Percentiles rank a stretch among this genome's conserved stretches.
These are phyloP conservation scores for Pristionchus exspectatus DNA, from an alignment of 2,888 invertebrate species.

Conservation along the genomic window DNA sequence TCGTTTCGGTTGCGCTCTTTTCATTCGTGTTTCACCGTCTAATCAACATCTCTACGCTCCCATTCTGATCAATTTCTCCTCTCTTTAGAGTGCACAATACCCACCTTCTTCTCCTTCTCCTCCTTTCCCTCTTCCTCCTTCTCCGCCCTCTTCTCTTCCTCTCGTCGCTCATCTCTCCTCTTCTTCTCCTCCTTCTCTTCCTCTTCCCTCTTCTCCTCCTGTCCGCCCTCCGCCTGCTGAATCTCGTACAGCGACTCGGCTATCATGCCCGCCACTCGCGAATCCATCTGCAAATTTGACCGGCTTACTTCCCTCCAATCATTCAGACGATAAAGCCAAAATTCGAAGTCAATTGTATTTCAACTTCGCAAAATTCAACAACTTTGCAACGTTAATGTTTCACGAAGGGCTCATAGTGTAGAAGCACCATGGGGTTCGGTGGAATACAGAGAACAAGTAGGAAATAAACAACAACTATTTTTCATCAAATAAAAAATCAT, in stretches of 20 bases:
- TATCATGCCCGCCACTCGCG: slow-evolving; percentile 77
- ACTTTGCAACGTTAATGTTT: too few species aligned
- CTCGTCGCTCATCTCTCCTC: slow-evolving; percentile 18
- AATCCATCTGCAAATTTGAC: slow-evolving; percentile 79
- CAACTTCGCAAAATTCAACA: too few species aligned
- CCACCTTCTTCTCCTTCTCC: slow-evolving; percentile 40
- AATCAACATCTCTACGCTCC: neutral
- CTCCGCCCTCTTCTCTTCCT: slow-evolving; percentile 35
- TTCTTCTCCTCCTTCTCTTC: slow-evolving; percentile 51
- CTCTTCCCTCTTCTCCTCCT: slow-evolving; percentile 44
- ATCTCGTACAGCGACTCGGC: slow-evolving; percentile 77
- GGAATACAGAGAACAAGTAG: too few species aligned
- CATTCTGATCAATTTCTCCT: neutral
- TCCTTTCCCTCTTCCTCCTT: neutral
- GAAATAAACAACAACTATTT: too few species aligned
- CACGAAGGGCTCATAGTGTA: too few species aligned
- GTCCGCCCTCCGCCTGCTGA: slow-evolving; percentile 62
- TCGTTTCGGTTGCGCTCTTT: too few species aligned
- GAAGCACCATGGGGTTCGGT: too few species aligned
- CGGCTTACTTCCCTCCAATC: too few species aligned
- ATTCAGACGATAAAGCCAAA: too few species aligned
- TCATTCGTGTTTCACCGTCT: neutral
- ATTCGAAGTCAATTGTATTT: too few species aligned
- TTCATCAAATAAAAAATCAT: slow-evolving; percentile 12
- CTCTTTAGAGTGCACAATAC: neutral